Evolutionary conservation across 2,888 invertebrate species (phyloP).

Genomic region (Chaetoderma sp.): DNA sequence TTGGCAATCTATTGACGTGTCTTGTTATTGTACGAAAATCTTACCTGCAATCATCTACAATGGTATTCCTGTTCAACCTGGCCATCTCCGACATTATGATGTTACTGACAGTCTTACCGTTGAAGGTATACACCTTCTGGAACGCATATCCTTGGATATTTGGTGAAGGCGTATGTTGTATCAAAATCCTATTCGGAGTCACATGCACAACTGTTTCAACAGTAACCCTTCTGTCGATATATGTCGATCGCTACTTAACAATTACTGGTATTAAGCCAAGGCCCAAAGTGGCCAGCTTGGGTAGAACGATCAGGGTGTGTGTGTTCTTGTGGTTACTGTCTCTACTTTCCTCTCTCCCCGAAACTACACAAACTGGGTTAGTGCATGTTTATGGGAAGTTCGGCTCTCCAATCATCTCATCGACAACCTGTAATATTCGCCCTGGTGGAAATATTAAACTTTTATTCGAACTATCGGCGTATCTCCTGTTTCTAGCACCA

Average conservation of each 20-base stretch:
- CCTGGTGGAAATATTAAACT: conserved; percentile 9
- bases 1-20: conserved; percentile 60
- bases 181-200: conserved; percentile 84
- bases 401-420: conserved; percentile 71
- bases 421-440: conserved; percentile 74
- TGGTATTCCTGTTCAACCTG: conserved; percentile 89
- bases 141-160: conserved; percentile 72
- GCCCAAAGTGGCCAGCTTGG: conserved; percentile 84
- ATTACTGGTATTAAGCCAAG: conserved; percentile 87
- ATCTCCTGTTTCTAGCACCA: conserved; percentile 86
- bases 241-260: conserved; percentile 87
- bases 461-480: conserved; percentile 76
- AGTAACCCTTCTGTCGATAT: conserved; percentile 84
- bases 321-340: conserved; percentile 84
- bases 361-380: conserved; percentile 80
- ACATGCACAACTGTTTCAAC: conserved; percentile 81
- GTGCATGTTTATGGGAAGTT: conserved; percentile 54
- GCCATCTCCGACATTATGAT: conserved; percentile 86
- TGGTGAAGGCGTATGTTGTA: conserved; percentile 82
- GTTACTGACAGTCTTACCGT: conserved; percentile 84
- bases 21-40: conserved; percentile 49
- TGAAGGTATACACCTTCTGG: conserved; percentile 77
- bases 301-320: conserved; percentile 84
- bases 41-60: conserved; percentile 69
- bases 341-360: conserved; percentile 76